A percentile compares a stretch with the other conserved stretches of the same genome.
Evolutionary conservation across 64 coral and sea anemone genomes (phyloP).

Genomic region (Actinia equina): DNA sequence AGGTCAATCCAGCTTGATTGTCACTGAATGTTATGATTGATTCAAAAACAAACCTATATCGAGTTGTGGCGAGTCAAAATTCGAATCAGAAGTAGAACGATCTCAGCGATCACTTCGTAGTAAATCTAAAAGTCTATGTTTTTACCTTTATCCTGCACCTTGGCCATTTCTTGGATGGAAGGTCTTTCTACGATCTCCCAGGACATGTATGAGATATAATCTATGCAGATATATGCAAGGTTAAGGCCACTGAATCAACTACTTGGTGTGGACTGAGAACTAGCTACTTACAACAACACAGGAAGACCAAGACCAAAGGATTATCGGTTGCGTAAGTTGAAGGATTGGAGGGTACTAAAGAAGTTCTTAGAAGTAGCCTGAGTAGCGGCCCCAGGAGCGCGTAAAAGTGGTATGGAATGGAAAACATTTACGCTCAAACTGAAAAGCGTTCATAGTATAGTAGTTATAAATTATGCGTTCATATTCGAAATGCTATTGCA

Average conservation of each 20-base stretch:
- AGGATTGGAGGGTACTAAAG: too few relatives aligned
- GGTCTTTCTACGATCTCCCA: constrained; percentile 58
- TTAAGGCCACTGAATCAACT: too few relatives aligned
- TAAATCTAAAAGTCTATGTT: neutral
- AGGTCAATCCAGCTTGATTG: too few relatives aligned
- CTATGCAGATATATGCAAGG: neutral
- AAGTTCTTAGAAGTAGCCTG: too few relatives aligned
- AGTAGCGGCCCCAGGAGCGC: too few relatives aligned
- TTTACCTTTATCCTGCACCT: constrained; percentile 48
- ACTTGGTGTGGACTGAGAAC: neutral
- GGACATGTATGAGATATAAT: neutral
- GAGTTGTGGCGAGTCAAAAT: neutral
- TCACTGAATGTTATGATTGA: neutral
- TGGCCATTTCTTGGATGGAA: constrained; percentile 45
- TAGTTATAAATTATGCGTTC: too few relatives aligned
- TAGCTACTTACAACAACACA: neutral
- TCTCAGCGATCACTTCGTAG: neutral
- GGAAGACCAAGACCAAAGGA: neutral
- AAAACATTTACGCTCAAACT: too few relatives aligned
- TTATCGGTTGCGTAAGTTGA: neutral
- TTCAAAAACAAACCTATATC: neutral
- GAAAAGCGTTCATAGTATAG: too few relatives aligned
- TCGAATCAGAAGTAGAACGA: neutral
- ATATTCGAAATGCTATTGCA: too few relatives aligned
- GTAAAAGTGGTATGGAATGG: too few relatives aligned